A percentile compares a stretch with the other conserved stretches of the same genome.
phyloP scores from a whole-genome alignment of 2,113 vertebrate species.

The Crypturellus undulatus region DNA sequence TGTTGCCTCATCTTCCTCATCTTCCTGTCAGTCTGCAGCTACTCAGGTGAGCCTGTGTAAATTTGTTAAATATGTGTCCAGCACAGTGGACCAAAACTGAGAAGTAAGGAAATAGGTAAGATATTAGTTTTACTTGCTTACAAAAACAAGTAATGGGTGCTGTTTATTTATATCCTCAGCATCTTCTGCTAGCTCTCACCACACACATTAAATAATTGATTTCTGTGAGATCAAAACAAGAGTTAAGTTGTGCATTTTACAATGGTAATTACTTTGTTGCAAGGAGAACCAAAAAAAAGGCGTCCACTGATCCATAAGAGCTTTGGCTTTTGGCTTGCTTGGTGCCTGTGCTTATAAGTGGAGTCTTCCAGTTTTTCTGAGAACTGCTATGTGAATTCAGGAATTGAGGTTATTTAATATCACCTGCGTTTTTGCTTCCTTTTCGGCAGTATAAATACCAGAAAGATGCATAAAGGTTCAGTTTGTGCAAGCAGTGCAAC shows the following conservation, averaged over 20 bases:
- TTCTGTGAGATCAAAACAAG: not conserved
- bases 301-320: not conserved
- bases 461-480: too few relatives aligned
- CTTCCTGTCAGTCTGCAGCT: conserved; percentile 87
- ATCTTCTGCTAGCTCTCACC: not conserved
- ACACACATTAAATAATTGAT: not conserved
- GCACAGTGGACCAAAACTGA: not conserved
- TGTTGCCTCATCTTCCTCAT: conserved; percentile 83
- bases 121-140: not conserved
- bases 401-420: too few relatives aligned
- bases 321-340: not conserved
- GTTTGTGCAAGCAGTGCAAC: conserved; percentile 66
- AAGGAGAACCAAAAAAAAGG: not conserved
- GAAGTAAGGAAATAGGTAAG: not conserved
- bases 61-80: not conserved
- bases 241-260: not conserved
- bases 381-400: not conserved
- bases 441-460: too few relatives aligned
- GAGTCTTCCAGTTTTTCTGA: not conserved
- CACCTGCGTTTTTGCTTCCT: too few relatives aligned
- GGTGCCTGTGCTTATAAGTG: not conserved
- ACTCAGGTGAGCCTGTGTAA: conserved; percentile 84
- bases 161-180: not conserved
- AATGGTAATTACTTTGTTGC: not conserved
- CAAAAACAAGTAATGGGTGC: not conserved